phyloP scores from a whole-genome alignment of 2,888 invertebrate genomes.

The Clunio marinus region DNA sequence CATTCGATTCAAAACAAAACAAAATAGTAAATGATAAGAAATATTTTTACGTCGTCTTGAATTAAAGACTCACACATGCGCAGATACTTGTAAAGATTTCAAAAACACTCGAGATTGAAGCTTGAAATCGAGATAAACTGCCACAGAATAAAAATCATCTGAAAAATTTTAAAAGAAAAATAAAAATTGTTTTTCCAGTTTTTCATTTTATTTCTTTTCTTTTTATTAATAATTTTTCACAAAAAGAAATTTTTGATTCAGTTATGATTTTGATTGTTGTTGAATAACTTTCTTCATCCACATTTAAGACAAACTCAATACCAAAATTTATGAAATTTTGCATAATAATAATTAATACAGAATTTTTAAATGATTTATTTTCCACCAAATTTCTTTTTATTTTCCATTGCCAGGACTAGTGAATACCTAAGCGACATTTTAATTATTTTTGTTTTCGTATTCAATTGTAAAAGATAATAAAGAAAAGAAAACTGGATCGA shows the following conservation, averaged over 20 bases:
- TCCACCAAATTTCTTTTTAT: neutral
- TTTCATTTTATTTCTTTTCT: neutral
- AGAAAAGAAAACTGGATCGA: constrained; percentile 13
- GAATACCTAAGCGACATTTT: too few relatives aligned
- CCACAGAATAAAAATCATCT: neutral
- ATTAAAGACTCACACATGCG: too few relatives aligned
- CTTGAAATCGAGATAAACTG: too few relatives aligned
- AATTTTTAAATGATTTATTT: neutral
- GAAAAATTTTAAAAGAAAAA: neutral
- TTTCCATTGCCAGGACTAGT: constrained; percentile 12
- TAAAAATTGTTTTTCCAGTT: neutral
- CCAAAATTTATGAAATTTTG: constrained; percentile 22
- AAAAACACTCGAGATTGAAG: too few relatives aligned
- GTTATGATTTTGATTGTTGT: neutral
- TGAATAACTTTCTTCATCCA: neutral
- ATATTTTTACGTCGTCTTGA: too few relatives aligned
- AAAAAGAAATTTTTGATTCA: neutral
- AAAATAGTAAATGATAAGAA: too few relatives aligned
- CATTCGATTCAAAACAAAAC: too few relatives aligned
- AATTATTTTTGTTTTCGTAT: too few relatives aligned
- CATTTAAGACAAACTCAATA: neutral
- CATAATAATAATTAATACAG: constrained; percentile 24
- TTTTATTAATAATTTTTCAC: neutral
- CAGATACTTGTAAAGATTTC: too few relatives aligned
- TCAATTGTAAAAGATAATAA: too few relatives aligned